These are phyloP conservation scores for Spongia lamella DNA, from an alignment of 37 sponge, comb jelly and placozoan species.

Conservation along the genomic window DNA sequence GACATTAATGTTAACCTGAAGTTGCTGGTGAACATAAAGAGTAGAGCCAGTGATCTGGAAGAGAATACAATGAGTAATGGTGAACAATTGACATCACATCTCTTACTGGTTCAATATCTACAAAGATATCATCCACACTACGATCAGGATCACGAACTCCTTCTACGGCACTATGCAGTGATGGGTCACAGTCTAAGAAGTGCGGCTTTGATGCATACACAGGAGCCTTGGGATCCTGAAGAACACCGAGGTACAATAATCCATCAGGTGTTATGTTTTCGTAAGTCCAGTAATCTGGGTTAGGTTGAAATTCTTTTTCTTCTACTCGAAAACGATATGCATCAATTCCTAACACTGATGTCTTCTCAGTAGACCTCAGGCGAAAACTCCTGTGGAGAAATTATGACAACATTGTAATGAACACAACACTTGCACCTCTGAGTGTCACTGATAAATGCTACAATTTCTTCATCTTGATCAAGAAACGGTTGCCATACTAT, in stretches of 20 bases:
- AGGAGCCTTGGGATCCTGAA: conserved; percentile 48
- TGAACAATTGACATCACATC: not conserved
- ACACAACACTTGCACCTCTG: conserved; percentile 26
- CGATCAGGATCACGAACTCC: conserved; percentile 49
- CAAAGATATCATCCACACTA: conserved; percentile 40
- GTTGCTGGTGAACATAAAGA: no score
- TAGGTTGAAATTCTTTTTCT: conserved; percentile 43
- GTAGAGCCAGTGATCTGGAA: no score
- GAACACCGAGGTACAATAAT: conserved; percentile 63
- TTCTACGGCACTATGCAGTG: conserved; percentile 17
- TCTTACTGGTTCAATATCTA: conserved; percentile 72
- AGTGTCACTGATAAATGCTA: conserved; percentile 70
- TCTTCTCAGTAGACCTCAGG: conserved; percentile 27
- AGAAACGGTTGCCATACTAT: conserved; percentile 77
- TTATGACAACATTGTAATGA: no score
- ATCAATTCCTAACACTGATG: conserved; percentile 41
- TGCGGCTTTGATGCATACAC: conserved; percentile 82
- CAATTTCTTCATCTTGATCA: conserved; percentile 53
- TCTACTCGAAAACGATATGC: conserved; percentile 55
- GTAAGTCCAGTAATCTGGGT: conserved; percentile 9
- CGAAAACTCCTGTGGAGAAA: conserved; percentile 24
- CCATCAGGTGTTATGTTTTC: conserved; percentile 72
- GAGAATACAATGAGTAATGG: no score
- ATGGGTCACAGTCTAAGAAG: conserved; percentile 80
- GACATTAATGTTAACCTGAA: no score